Conservation (phyloP, 2,113 vertebrate genomes). For the Symphodus melops region DNA sequence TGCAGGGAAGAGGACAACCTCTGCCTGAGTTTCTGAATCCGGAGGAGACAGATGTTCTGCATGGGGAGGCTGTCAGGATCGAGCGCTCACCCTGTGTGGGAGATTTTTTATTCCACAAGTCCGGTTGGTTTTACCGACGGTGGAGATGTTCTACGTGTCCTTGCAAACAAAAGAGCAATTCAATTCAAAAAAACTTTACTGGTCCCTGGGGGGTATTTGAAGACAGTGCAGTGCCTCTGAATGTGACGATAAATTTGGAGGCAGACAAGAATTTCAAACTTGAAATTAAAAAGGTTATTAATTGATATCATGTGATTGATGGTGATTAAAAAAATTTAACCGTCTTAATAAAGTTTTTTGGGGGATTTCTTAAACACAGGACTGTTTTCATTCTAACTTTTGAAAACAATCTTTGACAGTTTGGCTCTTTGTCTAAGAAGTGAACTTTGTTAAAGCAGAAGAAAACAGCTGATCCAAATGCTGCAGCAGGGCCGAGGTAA, state of each 20-base stretch:
- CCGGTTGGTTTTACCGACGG: not conserved
- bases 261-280: too few relatives aligned
- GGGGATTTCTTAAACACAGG: not conserved
- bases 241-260: too few relatives aligned
- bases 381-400: not conserved
- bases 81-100: too few relatives aligned
- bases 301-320: too few relatives aligned
- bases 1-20: conserved; percentile 16
- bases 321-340: too few relatives aligned
- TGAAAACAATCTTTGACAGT: not conserved
- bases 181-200: too few relatives aligned
- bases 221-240: too few relatives aligned
- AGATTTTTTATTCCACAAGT: not conserved
- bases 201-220: too few relatives aligned
- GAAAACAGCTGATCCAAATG: not conserved
- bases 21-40: conserved; percentile 5
- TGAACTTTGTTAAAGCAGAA: not conserved
- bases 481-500: not conserved
- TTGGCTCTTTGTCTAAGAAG: not conserved
- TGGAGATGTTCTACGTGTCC: not conserved
- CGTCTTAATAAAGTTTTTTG: too few relatives aligned
- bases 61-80: not conserved
- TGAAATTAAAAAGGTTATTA: too few relatives aligned
- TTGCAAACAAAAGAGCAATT: too few relatives aligned
- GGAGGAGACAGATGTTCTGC: conserved; percentile 8